Base-by-base conservation (phyloP, 2,888 invertebrate genomes). In the Mactromeris polynyma region DNA sequence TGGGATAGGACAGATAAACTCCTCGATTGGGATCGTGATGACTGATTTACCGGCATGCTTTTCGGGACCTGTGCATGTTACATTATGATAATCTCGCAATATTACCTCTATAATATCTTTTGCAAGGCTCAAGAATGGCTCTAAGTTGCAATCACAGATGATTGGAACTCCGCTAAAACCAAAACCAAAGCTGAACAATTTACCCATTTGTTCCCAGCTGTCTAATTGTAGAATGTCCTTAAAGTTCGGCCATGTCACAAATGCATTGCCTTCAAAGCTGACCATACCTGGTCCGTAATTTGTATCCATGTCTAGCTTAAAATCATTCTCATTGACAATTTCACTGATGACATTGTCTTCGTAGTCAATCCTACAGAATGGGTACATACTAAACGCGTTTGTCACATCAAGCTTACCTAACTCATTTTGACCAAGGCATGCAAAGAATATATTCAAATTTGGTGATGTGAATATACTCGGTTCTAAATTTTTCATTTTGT, bases 241-340 rank as follows among this genome's bases (percentile, higher is more conserved):
- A 26, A 90, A 86, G 42, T 90, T 64, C 38, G 90, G 90, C 33
- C 58, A 90, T 17, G 38, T 73, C 36, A 19, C 21, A 19, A 90
- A 36, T 36, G 0, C 17, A 33, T 88, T 90, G 3, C 73, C 21
- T 19, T 83, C 38, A 9, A 88, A n/a, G 17, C 21, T 14, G 6
- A 90, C 87, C 51, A 64, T 77, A 0, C 90, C 90, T 19, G 90
- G 86, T 31, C 90, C 90, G 54, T 85, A 88, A 21, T 69, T 79
- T 40, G 42, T 51, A 54, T 36, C n/a, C 19, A 42, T 26, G 42
- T 87, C 73, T 4, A 90, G 26, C 2, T 40, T 81, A 46, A 81
- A 88, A 21, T n/a, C n/a, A n/a, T 83, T 46, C 0, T 42, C 83
- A 38, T 90, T 91, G 31, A 58, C 82, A 33, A 91, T 42, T 42